Evolutionary conservation across 1,140 invertebrate genomes (phyloP).

Genomic region (Phenacoccus solenopsis): DNA sequence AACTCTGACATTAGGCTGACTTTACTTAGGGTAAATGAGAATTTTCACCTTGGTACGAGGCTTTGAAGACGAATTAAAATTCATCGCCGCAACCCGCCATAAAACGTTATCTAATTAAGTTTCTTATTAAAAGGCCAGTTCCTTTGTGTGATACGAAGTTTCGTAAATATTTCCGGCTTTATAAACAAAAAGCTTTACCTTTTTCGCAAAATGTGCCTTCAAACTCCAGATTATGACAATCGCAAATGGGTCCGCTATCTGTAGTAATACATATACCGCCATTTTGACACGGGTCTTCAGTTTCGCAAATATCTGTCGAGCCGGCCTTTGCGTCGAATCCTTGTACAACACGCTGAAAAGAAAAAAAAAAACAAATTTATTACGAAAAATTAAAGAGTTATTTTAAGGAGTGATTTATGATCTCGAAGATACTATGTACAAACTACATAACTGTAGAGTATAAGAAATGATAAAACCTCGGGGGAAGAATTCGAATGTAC

Average conservation of each 20-base stretch:
- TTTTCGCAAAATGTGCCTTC: slow-evolving; percentile 86
- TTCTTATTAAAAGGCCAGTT: not conserved
- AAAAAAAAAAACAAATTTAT: not conserved
- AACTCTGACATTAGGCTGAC: no score
- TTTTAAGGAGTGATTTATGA: not conserved
- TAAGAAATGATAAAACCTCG: not conserved
- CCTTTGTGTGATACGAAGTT: no score
- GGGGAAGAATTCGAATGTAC: not conserved
- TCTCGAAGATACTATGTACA: not conserved
- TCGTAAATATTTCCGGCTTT: no score
- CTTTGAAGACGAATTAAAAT: not conserved
- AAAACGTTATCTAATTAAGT: not conserved
- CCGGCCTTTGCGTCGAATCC: not conserved
- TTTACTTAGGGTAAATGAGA: no score
- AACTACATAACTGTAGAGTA: not conserved
- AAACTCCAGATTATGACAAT: slow-evolving; percentile 79
- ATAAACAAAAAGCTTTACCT: slow-evolving; percentile 50
- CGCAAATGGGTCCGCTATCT: slow-evolving; percentile 82
- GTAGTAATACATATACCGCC: slow-evolving; percentile 88
- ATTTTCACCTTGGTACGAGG: no score
- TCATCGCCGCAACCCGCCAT: not conserved
- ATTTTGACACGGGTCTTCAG: slow-evolving; percentile 80
- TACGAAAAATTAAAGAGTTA: not conserved
- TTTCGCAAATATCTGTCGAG: slow-evolving; percentile 60
- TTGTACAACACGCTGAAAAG: not conserved